A percentile compares a stretch with the other conserved stretches of the same genome.
Conservation (phyloP, 1,140 invertebrate genomes). For the Riptortus pedestris region DNA sequence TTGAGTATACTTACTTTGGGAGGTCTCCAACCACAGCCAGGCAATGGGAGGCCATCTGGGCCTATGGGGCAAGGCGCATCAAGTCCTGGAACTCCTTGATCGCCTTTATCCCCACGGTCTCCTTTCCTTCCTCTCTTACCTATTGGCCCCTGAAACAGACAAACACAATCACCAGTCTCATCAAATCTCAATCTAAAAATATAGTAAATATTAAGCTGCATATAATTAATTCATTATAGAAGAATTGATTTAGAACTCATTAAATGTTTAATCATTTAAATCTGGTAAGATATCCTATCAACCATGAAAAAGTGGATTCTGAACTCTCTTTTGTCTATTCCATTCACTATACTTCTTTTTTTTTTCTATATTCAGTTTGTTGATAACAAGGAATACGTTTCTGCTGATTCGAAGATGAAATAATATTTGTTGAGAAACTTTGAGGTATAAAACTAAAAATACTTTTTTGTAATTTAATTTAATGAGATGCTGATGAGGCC, state of each 20-base stretch:
- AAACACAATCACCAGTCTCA: not conserved
- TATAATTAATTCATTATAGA: constrained; percentile 11
- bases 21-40: constrained; percentile 88
- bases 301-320: no score
- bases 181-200: not conserved
- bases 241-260: not conserved
- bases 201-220: not conserved
- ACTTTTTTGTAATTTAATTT: no score
- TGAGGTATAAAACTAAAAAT: no score
- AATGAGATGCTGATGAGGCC: no score
- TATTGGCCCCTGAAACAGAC: constrained; percentile 60
- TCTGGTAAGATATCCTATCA: no score
- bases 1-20: constrained; percentile 57
- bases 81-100: constrained; percentile 88
- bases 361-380: no score
- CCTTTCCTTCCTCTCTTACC: constrained; percentile 86
- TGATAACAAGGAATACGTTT: no score
- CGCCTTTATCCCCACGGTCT: constrained; percentile 82
- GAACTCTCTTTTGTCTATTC: no score
- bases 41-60: constrained; percentile 81
- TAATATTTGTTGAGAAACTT: no score
- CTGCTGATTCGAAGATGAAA: no score
- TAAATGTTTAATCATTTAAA: not conserved
- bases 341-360: no score
- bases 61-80: constrained; percentile 95